Evolutionary conservation across 64 coral and sea anemone genomes (phyloP), one percentile per base, ranked within the genome.

Genomic region (Anthopleura sola): DNA sequence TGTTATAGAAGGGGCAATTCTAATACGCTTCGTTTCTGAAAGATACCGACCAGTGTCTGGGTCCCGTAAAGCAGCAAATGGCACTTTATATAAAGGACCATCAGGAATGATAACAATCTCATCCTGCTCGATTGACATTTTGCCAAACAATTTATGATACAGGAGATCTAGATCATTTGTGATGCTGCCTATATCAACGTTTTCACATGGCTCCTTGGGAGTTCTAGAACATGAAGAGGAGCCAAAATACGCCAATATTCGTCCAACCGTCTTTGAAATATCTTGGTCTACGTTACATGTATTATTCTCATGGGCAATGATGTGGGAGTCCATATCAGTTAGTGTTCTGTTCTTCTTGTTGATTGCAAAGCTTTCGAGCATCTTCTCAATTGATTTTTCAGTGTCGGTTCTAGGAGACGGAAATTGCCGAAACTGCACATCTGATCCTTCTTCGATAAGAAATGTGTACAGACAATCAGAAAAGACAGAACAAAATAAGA

Each of bases 101-200:
- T 89, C 87, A 0, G 87, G 87, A 62, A 89, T 51, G 32, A 89
- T 89, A 37, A 89, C 60, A 26, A 89, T 71, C 28, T 83, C 87
- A 15, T 71, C 66, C 34, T 71, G 28, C 3, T 32, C 9, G 13
- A 71, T 71, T 2, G 66, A 15, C 28, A 71, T 32, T 34, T 31
- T 34, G 14, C 28, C 29, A 3, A 71, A 32, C 29, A 71, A 32
- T 33, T 71, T 71, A 20, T 71, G 28, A 13, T 71, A 34, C 28
- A 71, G 28, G 3, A 32, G 3, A 34, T 71, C 66, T 12, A 71
- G 13, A 28, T 71, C 66, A 34, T 34, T 28, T 71, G n/a, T 71
- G 24, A 71, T 32, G 13, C 66, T 71, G 15, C 9, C 14, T 14
- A 15, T 29, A 71, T 71, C 66, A 28, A 5, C 23, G 66, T 34